These are phyloP conservation scores for Eurystomus glaucurus DNA, from an alignment of 2,797 vertebrate genomes.

Conservation along the genomic window DNA sequence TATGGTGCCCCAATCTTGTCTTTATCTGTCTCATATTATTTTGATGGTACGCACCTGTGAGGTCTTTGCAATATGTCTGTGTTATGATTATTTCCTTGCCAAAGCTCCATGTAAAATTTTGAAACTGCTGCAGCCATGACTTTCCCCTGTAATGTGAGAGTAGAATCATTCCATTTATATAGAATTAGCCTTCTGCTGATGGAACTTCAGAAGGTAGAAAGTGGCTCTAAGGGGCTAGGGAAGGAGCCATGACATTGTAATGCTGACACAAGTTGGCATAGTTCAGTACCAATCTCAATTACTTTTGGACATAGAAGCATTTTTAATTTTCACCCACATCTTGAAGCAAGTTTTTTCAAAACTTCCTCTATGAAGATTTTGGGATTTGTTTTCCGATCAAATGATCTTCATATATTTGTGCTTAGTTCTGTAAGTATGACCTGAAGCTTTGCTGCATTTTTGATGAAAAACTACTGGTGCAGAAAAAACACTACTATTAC, in stretches of 20 bases:
- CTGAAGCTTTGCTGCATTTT: neutral
- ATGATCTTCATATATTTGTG: neutral
- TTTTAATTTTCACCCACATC: neutral
- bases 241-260: neutral
- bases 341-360: neutral
- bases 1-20: accelerated
- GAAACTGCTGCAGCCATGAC: neutral
- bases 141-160: neutral
- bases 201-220: neutral
- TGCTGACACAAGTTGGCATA: neutral
- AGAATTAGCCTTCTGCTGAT: neutral
- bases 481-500: no score
- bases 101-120: neutral
- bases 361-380: neutral
- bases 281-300: neutral
- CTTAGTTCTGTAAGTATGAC: neutral
- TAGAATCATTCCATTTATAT: neutral
- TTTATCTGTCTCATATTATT: neutral
- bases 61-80: neutral
- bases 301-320: neutral
- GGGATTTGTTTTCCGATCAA: neutral
- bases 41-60: neutral
- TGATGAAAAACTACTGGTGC: neutral
- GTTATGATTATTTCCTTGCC: neutral
- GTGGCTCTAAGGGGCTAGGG: neutral